Conservation (phyloP, 2,888 invertebrate genomes). For the Netelia inedita region DNA sequence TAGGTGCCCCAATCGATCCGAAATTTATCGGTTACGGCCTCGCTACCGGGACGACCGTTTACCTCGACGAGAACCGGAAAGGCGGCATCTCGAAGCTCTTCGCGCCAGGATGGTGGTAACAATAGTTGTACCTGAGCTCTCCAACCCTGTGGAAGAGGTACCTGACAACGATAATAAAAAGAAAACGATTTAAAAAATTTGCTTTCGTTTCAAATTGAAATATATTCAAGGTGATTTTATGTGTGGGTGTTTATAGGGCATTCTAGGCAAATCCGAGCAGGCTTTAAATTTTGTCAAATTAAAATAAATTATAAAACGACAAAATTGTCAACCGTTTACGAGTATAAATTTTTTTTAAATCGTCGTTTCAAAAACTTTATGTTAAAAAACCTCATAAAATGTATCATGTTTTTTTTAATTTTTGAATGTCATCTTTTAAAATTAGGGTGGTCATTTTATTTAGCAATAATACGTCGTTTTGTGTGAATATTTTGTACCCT, state of each 20-base stretch:
- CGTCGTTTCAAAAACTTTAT: too few species aligned
- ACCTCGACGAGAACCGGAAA: conserved; percentile 96
- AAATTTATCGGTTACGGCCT: conserved; percentile 95
- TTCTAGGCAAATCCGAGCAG: too few species aligned
- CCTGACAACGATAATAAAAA: conserved; percentile 71
- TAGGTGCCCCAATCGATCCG: conserved; percentile 96
- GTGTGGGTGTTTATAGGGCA: background rate
- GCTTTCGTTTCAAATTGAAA: background rate
- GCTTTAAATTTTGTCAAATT: too few species aligned
- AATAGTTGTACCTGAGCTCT: conserved; percentile 95
- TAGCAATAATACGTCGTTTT: too few species aligned
- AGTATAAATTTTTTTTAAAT: too few species aligned
- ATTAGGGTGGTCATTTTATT: too few species aligned
- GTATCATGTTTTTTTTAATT: too few species aligned
- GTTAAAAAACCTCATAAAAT: too few species aligned
- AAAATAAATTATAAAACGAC: too few species aligned
- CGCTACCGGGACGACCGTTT: conserved; percentile 97
- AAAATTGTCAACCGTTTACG: too few species aligned
- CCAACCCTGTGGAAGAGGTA: conserved; percentile 94
- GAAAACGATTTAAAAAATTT: background rate
- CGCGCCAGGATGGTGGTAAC: conserved; percentile 95
- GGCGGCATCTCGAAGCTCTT: conserved; percentile 93
- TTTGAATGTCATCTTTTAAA: too few species aligned
- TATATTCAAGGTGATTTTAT: background rate
- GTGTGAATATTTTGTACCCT: too few species aligned